Evolutionary conservation across 2,888 invertebrate species (phyloP).

Genomic region (Azorinus chamasolen): DNA sequence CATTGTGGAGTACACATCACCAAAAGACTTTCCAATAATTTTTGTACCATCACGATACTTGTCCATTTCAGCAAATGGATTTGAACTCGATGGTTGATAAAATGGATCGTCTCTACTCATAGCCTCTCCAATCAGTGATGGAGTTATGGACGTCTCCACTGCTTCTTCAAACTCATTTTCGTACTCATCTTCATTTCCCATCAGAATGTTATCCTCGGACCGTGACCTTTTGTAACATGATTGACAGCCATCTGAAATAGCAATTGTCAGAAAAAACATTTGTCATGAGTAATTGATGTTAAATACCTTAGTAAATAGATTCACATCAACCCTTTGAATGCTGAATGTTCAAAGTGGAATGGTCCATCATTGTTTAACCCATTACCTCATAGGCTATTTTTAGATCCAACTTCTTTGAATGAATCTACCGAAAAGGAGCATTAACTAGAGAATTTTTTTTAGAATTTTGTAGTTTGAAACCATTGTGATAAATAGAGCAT

Average conservation of each 20-base stretch:
- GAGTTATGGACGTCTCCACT: constrained; percentile 85
- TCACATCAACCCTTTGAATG: too few relatives aligned
- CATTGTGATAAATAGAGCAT: too few relatives aligned
- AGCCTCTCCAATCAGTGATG: constrained; percentile 92
- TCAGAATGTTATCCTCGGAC: constrained; percentile 82
- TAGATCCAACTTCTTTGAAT: too few relatives aligned
- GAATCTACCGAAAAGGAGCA: too few relatives aligned
- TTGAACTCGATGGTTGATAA: constrained; percentile 83
- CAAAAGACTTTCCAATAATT: constrained; percentile 75
- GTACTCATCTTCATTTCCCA: constrained; percentile 66
- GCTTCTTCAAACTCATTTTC: constrained; percentile 57
- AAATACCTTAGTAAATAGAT: background rate
- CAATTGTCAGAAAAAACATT: background rate
- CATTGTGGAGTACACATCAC: constrained; percentile 65
- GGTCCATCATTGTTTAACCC: too few relatives aligned
- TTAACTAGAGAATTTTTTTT: too few relatives aligned
- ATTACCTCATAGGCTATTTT: too few relatives aligned
- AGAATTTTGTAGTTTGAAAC: too few relatives aligned
- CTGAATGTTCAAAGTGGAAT: too few relatives aligned
- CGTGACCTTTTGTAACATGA: constrained; percentile 76
- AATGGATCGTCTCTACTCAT: constrained; percentile 90
- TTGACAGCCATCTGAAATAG: constrained; percentile 40
- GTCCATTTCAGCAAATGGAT: constrained; percentile 82
- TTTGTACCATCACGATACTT: constrained; percentile 81
- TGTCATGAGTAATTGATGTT: background rate